A percentile compares a stretch with the other conserved stretches of the same genome.
These are phyloP conservation scores for Nomada ruficornis DNA, from an alignment of 2,888 invertebrate species.

Conservation along the genomic window DNA sequence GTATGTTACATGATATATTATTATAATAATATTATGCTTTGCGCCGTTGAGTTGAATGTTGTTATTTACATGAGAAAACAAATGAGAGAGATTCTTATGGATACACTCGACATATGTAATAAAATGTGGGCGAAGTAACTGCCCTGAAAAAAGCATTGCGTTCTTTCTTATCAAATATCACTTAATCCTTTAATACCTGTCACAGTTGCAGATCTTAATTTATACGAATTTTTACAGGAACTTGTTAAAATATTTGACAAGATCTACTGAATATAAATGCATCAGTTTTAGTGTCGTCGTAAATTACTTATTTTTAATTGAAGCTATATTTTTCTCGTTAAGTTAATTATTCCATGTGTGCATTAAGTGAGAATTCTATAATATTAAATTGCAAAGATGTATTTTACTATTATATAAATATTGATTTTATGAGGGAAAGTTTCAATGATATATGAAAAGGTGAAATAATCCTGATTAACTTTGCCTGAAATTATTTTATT, in stretches of 20 bases:
- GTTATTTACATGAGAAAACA: constrained; percentile 76
- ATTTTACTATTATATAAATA: too few relatives aligned
- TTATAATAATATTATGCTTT: constrained; percentile 81
- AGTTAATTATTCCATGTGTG: not conserved
- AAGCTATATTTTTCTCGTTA: not conserved
- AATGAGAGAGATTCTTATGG: constrained; percentile 74
- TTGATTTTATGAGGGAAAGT: too few relatives aligned
- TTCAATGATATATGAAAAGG: too few relatives aligned
- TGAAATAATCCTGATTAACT: too few relatives aligned
- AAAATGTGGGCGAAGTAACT: constrained; percentile 68
- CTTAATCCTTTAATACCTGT: not conserved
- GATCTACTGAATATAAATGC: too few relatives aligned
- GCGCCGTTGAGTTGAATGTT: constrained; percentile 83
- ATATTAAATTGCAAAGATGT: not conserved
- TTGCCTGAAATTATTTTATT: too few relatives aligned
- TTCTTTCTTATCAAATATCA: constrained; percentile 3
- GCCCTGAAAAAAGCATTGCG: constrained; percentile 42
- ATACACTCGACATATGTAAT: constrained; percentile 71
- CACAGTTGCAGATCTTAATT: too few relatives aligned
- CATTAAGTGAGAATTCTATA: not conserved
- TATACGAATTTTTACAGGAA: too few relatives aligned
- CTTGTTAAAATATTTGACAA: too few relatives aligned
- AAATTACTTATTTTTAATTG: not conserved
- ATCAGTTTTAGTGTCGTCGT: not conserved
- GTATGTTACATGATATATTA: constrained; percentile 80